A percentile compares a stretch with the other conserved stretches of the same genome.
phyloP scores from a whole-genome alignment of 2,113 vertebrate species.

The Bombycilla garrulus region DNA sequence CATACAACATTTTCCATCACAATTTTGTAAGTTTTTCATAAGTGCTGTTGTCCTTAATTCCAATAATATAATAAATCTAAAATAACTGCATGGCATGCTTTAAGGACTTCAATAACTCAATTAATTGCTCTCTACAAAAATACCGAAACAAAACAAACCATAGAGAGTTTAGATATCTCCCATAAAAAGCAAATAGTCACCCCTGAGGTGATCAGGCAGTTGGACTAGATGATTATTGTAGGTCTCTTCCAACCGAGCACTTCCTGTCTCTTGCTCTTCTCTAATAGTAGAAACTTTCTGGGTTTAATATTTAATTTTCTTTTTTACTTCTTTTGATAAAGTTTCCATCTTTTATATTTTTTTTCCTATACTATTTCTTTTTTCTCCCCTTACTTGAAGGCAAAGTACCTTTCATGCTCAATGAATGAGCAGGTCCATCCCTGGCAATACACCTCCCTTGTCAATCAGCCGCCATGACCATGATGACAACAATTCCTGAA shows the following conservation, averaged over 20 bases:
- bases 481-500: background rate
- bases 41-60: background rate
- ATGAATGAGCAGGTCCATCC: background rate
- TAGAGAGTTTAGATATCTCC: background rate
- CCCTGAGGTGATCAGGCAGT: background rate
- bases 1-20: background rate
- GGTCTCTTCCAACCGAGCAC: background rate
- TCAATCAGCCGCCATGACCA: background rate
- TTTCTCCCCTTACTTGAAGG: background rate
- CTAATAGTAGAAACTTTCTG: background rate
- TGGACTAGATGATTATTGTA: background rate
- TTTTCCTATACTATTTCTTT: background rate
- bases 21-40: background rate
- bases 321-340: background rate
- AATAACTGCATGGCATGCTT: background rate
- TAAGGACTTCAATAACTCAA: background rate
- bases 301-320: background rate
- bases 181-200: background rate
- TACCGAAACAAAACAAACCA: background rate
- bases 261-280: background rate
- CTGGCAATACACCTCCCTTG: background rate
- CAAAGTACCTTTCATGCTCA: background rate
- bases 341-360: background rate
- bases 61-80: background rate
- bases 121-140: background rate